Percentiles rank a stretch among this genome's conserved stretches.
These are phyloP conservation scores for Cryptops parisi DNA, from an alignment of 2,888 invertebrate genomes.

Conservation along the genomic window DNA sequence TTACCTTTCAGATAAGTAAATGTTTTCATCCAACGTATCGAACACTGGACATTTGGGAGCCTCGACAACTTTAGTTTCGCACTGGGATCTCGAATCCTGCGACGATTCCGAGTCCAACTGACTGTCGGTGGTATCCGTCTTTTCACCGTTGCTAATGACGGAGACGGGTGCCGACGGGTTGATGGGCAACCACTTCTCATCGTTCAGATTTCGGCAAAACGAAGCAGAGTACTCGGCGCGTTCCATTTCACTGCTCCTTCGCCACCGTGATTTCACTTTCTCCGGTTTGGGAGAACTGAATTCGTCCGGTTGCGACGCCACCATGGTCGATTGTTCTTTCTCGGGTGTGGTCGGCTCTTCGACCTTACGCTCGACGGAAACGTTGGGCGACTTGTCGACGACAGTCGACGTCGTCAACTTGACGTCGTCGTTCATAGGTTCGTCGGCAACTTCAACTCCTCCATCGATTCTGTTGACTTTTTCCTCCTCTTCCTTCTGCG, in stretches of 20 bases:
- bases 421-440: not conserved
- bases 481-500: conserved; percentile 10
- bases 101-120: not conserved
- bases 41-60: conserved; percentile 54
- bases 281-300: conserved; percentile 43
- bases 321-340: too few relatives aligned
- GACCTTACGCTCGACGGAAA: conserved; percentile 1
- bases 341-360: conserved; percentile 8
- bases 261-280: conserved; percentile 64
- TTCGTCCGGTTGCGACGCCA: conserved; percentile 6
- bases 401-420: not conserved
- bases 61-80: not conserved
- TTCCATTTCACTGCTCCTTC: conserved; percentile 57
- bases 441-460: not conserved
- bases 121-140: not conserved
- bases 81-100: not conserved
- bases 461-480: not conserved
- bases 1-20: conserved; percentile 64
- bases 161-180: too few relatives aligned
- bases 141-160: not conserved
- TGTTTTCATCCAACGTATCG: conserved; percentile 66
- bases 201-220: not conserved
- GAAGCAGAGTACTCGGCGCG: conserved; percentile 15
- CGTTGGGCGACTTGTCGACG: not conserved
- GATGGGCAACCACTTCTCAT: not conserved